Conservation (phyloP, 37 sponge, comb jelly and placozoan genomes). For the Dysidea cf. avara region DNA sequence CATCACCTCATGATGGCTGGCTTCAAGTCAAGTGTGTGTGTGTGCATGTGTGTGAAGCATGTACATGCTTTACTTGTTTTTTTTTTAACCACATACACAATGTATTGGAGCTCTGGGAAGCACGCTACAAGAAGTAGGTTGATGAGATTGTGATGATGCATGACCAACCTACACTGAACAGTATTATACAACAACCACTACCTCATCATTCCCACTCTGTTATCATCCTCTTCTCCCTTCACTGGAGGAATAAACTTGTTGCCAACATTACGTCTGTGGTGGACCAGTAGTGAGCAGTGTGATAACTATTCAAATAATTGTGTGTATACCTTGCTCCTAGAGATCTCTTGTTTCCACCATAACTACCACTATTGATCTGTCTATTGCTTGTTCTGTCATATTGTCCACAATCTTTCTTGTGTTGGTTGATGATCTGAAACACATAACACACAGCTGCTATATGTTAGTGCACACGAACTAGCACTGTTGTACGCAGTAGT, state of each 20-base stretch:
- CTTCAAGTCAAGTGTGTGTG: too few relatives aligned
- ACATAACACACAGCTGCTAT: not conserved
- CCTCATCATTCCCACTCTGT: conserved; percentile 17
- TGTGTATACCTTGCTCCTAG: conserved; percentile 41
- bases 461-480: too few relatives aligned
- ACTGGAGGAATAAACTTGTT: conserved; percentile 78
- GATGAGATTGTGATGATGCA: too few relatives aligned
- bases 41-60: too few relatives aligned
- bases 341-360: conserved; percentile 54
- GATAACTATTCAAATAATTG: too few relatives aligned
- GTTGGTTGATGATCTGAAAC: conserved; percentile 56
- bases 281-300: too few relatives aligned
- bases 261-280: conserved; percentile 19
- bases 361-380: conserved; percentile 2
- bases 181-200: not conserved
- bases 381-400: not conserved
- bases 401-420: conserved; percentile 37
- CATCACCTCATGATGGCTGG: too few relatives aligned
- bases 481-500: too few relatives aligned
- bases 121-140: too few relatives aligned
- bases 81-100: too few relatives aligned
- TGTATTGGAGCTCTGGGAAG: too few relatives aligned
- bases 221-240: conserved; percentile 42
- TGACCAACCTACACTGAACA: not conserved
- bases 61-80: too few relatives aligned